Conservation (phyloP, 1,140 invertebrate genomes). For the Drosophila prosaltans region DNA sequence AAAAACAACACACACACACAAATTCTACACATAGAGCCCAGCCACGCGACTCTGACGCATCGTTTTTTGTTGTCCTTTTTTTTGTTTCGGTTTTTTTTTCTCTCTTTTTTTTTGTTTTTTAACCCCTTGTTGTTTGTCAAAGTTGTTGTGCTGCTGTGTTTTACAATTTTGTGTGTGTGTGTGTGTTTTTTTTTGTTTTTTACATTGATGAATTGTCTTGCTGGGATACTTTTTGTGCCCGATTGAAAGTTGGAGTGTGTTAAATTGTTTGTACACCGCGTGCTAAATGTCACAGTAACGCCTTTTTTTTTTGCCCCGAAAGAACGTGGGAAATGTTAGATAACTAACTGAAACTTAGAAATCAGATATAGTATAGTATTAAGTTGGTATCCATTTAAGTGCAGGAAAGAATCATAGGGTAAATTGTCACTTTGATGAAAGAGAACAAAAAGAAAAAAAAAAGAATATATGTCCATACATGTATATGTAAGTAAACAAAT, state of each 20-base stretch:
- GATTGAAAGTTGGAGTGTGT: slow-evolving; percentile 53
- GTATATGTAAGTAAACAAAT: neutral
- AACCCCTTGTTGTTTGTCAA: slow-evolving; percentile 63
- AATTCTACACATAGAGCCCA: slow-evolving; percentile 39
- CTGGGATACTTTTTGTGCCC: slow-evolving; percentile 6
- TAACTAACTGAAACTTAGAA: neutral
- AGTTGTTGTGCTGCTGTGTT: slow-evolving; percentile 46
- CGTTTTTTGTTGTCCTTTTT: slow-evolving; percentile 29
- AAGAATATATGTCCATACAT: no score
- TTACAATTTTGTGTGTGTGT: slow-evolving; percentile 13
- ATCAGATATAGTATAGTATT: no score
- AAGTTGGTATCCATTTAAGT: no score
- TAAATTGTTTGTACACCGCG: slow-evolving; percentile 65
- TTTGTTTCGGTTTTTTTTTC: slow-evolving; percentile 16
- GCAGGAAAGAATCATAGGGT: no score
- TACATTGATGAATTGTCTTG: slow-evolving; percentile 68
- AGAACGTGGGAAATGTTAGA: slow-evolving; percentile 54
- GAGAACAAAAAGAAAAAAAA: no score
- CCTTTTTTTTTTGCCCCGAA: neutral
- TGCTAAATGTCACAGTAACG: slow-evolving; percentile 27
- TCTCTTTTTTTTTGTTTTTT: slow-evolving; percentile 9
- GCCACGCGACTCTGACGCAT: slow-evolving; percentile 61
- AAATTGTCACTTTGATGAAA: no score
- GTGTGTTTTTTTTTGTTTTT: slow-evolving; percentile 12
- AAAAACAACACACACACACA: slow-evolving; percentile 16